Evolutionary conservation across 1,140 invertebrate species (phyloP).

Genomic region (Drosophila parvula): DNA sequence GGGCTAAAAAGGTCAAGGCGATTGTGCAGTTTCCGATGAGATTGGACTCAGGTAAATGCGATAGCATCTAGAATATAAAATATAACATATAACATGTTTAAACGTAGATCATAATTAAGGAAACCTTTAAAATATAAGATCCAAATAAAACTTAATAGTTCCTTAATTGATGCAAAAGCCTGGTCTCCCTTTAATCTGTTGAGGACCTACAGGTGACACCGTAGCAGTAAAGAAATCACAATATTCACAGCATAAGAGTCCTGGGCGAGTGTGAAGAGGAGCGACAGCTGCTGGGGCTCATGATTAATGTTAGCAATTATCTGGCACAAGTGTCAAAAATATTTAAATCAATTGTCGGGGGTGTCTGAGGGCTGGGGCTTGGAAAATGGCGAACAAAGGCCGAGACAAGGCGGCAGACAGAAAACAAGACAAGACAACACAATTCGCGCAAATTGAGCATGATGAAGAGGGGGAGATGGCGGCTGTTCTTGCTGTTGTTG

Average conservation of each 20-base stretch:
- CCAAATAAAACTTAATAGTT: neutral
- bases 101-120: too few relatives aligned
- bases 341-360: constrained; percentile 77
- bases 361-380: neutral
- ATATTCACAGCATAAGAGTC: neutral
- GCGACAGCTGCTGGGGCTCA: constrained; percentile 62
- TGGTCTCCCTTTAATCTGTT: neutral
- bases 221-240: constrained; percentile 5
- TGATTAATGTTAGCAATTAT: constrained; percentile 82
- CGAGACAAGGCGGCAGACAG: constrained; percentile 60
- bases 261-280: constrained; percentile 22
- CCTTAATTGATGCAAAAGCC: neutral
- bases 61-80: neutral
- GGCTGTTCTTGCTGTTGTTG: constrained; percentile 25
- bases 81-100: too few relatives aligned
- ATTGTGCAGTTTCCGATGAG: neutral
- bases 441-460: constrained; percentile 82
- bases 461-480: constrained; percentile 68
- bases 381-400: constrained; percentile 37
- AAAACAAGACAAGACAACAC: constrained; percentile 77
- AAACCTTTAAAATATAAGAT: too few relatives aligned
- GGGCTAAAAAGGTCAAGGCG: constrained; percentile 22
- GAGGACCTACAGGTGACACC: constrained; percentile 4
- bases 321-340: constrained; percentile 78
- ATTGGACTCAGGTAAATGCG: constrained; percentile 1